These are phyloP conservation scores for Malthinus flaveolus DNA, from an alignment of 2,888 invertebrate species.

Conservation along the genomic window DNA sequence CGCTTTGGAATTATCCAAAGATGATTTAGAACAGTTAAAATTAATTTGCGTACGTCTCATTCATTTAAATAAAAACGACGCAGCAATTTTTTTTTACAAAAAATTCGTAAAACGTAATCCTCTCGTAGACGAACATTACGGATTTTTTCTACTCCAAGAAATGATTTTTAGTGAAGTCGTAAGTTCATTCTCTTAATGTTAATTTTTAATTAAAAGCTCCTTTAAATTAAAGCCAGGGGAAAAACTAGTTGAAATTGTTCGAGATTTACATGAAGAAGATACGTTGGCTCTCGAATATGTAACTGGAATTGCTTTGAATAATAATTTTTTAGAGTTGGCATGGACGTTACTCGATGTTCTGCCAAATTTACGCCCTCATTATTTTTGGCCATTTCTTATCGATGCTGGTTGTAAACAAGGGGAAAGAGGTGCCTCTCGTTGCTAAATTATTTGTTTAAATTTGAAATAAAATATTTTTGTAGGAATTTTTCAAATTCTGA, in stretches of 20 bases:
- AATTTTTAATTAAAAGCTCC: conserved; percentile 4
- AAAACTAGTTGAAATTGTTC: conserved; percentile 52
- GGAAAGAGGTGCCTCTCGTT: conserved; percentile 55
- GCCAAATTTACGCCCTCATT: conserved; percentile 59
- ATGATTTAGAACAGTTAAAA: conserved; percentile 21
- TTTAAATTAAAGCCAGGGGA: conserved; percentile 51
- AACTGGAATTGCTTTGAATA: conserved; percentile 54
- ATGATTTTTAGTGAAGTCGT: conserved; percentile 59
- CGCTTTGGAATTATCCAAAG: conserved; percentile 25
- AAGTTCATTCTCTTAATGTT: conserved; percentile 35
- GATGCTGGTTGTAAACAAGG: conserved; percentile 57
- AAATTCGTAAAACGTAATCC: conserved; percentile 44
- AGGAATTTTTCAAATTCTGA: conserved; percentile 60
- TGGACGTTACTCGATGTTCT: conserved; percentile 51
- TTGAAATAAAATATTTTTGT: conserved; percentile 24
- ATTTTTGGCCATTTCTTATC: conserved; percentile 67
- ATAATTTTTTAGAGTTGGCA: conserved; percentile 53
- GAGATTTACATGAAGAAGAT: conserved; percentile 58
- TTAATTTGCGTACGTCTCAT: conserved; percentile 58
- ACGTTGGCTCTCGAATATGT: conserved; percentile 50
- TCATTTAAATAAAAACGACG: conserved; percentile 55
- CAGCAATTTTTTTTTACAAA: conserved; percentile 56
- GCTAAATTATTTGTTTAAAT: too few species aligned
- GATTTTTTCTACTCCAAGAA: conserved; percentile 60
- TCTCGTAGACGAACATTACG: conserved; percentile 57